Evolutionary conservation across 2,888 invertebrate genomes (phyloP).

Genomic region (Stenichneumon culpator): DNA sequence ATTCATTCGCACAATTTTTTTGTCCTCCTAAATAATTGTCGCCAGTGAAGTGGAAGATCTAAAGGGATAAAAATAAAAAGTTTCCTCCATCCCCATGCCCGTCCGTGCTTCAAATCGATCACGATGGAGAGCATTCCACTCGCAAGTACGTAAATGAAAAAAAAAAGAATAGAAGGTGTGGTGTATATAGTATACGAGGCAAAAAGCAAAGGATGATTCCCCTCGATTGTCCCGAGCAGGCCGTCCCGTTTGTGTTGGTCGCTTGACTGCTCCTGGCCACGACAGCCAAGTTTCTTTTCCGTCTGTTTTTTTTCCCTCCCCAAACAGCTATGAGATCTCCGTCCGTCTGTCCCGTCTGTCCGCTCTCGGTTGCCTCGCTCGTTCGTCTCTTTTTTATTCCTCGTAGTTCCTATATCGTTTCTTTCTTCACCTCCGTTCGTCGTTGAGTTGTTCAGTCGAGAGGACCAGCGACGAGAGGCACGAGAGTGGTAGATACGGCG

Average conservation of each 20-base stretch:
- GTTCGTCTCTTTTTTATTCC: background rate
- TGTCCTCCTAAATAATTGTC: too few relatives aligned
- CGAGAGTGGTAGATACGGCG: conserved; percentile 37
- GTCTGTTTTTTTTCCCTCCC: conserved; percentile 4
- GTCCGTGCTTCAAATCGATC: conserved; percentile 28
- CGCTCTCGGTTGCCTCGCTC: conserved; percentile 22
- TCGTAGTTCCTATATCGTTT: conserved; percentile 8
- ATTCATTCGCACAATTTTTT: too few relatives aligned
- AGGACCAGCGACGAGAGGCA: conserved; percentile 31
- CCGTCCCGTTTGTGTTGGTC: conserved; percentile 30
- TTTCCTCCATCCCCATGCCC: background rate
- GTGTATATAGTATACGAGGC: background rate
- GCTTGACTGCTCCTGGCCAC: conserved; percentile 44
- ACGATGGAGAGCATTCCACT: background rate
- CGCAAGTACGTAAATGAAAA: background rate
- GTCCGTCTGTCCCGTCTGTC: conserved; percentile 35
- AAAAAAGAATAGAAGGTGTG: conserved; percentile 1
- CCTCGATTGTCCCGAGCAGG: conserved; percentile 52
- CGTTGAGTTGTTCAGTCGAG: conserved; percentile 50
- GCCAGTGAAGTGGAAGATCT: background rate
- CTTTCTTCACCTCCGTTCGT: conserved; percentile 33
- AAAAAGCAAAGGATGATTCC: conserved; percentile 39
- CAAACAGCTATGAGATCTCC: conserved; percentile 34
- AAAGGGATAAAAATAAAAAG: background rate
- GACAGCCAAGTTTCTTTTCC: conserved; percentile 43